These are phyloP conservation scores for Apus apus DNA, from an alignment of 2,113 vertebrate genomes.

Conservation along the genomic window DNA sequence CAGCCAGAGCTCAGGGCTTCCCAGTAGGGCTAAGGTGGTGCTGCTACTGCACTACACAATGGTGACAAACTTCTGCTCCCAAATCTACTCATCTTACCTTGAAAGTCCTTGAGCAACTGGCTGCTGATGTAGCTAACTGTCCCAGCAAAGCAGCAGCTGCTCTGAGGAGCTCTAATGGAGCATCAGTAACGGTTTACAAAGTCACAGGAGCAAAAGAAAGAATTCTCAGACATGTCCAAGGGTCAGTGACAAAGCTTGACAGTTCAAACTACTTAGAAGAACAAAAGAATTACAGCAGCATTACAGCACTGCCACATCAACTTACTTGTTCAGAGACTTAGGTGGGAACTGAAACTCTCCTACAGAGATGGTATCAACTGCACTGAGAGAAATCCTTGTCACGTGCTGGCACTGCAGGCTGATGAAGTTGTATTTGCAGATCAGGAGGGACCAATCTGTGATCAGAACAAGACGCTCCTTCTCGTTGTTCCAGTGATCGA, in stretches of 20 bases:
- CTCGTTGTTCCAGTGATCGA: slow-evolving; percentile 98
- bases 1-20: rapidly evolving
- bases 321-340: slow-evolving; percentile 95
- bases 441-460: slow-evolving; percentile 90
- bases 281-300: rapidly evolving
- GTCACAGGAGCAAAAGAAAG: neutral
- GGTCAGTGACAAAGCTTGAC: too few relatives aligned
- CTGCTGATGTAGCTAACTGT: neutral
- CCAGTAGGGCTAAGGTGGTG: rapidly evolving
- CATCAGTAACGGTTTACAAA: neutral
- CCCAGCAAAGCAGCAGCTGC: neutral
- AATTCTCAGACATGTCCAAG: neutral
- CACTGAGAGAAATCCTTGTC: slow-evolving; percentile 84
- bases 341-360: slow-evolving; percentile 94
- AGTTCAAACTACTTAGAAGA: rapidly evolving
- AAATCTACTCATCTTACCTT: neutral
- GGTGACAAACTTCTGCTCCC: neutral
- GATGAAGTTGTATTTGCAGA: slow-evolving; percentile 98
- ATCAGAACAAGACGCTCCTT: slow-evolving; percentile 92
- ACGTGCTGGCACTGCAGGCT: slow-evolving; percentile 93
- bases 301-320: rapidly evolving
- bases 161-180: neutral
- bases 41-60: too few relatives aligned
- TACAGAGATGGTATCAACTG: slow-evolving; percentile 90
- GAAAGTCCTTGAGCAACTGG: neutral